Evolutionary conservation across 2,888 invertebrate species (phyloP).

Genomic region (Xestia ashworthii): DNA sequence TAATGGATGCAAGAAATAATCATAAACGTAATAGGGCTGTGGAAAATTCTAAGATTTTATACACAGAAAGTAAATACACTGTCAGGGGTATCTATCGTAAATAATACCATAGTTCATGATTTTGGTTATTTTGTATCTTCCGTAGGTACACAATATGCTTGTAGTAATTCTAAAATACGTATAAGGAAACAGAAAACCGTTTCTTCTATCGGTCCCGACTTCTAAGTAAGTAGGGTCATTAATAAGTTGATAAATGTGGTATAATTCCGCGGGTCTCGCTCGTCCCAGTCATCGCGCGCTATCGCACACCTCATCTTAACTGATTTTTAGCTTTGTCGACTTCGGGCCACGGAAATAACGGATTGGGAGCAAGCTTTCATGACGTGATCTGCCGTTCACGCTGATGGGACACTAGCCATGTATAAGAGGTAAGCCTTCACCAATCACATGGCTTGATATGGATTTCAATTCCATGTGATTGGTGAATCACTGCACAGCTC

Average conservation of each 20-base stretch:
- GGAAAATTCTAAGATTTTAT: neutral
- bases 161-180: neutral
- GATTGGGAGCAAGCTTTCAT: neutral
- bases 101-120: neutral
- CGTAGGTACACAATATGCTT: neutral
- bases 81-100: neutral
- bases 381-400: neutral
- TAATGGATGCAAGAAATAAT: neutral
- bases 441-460: no score
- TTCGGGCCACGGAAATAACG: conserved; percentile 39
- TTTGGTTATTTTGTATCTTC: neutral
- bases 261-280: conserved; percentile 72
- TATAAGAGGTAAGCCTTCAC: neutral
- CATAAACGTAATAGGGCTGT: neutral
- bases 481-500: no score
- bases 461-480: no score
- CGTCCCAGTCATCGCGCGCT: conserved; percentile 70
- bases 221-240: conserved; percentile 53
- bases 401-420: neutral
- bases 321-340: conserved; percentile 68
- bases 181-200: conserved; percentile 1
- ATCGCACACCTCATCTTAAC: conserved; percentile 73
- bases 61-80: neutral
- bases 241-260: conserved; percentile 77
- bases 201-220: conserved; percentile 28